Percentiles rank a stretch among this genome's conserved stretches.
Evolutionary conservation across 2,888 invertebrate genomes (phyloP).

Genomic region (Dendrolimus pini): DNA sequence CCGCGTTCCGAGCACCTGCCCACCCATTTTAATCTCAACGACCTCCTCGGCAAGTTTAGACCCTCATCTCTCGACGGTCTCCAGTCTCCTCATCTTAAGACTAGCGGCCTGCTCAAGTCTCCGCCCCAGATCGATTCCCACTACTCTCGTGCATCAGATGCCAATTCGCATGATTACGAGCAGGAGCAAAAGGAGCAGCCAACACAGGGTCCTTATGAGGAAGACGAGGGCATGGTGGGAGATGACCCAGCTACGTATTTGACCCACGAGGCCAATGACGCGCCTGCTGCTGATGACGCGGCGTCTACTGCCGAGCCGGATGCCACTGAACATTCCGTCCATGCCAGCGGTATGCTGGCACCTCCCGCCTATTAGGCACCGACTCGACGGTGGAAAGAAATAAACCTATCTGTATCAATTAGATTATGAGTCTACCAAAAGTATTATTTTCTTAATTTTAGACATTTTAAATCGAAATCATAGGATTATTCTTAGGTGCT

Average conservation of each 20-base stretch:
- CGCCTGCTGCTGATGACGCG: conserved; percentile 62
- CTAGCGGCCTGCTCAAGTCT: conserved; percentile 63
- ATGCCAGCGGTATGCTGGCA: conserved; percentile 74
- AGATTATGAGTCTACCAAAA: conserved; percentile 66
- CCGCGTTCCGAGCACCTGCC: conserved; percentile 73
- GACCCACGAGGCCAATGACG: conserved; percentile 50
- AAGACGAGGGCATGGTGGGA: conserved; percentile 70
- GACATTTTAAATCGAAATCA: conserved; percentile 34
- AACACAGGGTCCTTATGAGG: conserved; percentile 81
- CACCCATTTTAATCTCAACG: conserved; percentile 72
- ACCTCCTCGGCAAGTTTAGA: conserved; percentile 74
- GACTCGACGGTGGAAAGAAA: conserved; percentile 31
- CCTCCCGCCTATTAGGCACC: conserved; percentile 68
- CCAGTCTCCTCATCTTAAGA: conserved; percentile 66
- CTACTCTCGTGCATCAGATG: conserved; percentile 72
- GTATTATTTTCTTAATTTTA: conserved; percentile 61
- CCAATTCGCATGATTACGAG: conserved; percentile 60
- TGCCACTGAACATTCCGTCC: conserved; percentile 73
- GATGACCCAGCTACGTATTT: conserved; percentile 74
- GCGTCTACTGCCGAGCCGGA: conserved; percentile 78
- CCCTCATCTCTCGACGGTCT: conserved; percentile 69
- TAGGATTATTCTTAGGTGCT: conserved; percentile 39
- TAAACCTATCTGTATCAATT: conserved; percentile 33
- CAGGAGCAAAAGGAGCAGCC: conserved; percentile 61
- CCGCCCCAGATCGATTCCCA: conserved; percentile 78